Conservation (phyloP, 2,797 vertebrate species). For the Phrynocephalus vlangalii region DNA sequence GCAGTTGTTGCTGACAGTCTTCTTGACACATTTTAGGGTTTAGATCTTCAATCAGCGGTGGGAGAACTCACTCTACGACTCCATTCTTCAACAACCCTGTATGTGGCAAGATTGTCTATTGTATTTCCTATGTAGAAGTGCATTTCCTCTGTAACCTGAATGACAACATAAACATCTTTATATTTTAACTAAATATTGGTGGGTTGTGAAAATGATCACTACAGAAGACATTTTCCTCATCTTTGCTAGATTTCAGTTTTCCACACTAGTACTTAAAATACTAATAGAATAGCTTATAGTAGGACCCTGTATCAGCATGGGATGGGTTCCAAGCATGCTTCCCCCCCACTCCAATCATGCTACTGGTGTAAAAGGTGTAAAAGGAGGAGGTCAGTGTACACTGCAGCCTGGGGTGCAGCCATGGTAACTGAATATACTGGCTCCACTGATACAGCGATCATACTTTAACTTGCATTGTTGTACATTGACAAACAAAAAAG, state of each 20-base stretch:
- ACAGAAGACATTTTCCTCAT: neutral
- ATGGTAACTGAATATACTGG: too few species aligned
- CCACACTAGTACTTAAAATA: neutral
- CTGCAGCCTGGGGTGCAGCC: too few species aligned
- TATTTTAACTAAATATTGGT: conserved; percentile 15
- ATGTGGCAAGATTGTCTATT: neutral
- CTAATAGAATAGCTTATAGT: neutral
- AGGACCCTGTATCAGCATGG: too few species aligned
- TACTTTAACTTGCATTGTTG: neutral
- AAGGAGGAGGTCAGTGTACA: too few species aligned
- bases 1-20: conserved; percentile 6
- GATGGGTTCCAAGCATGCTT: too few species aligned
- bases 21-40: neutral
- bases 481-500: neutral
- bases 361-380: too few species aligned
- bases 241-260: neutral
- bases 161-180: conserved; percentile 14
- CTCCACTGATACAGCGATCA: too few species aligned
- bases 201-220: neutral
- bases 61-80: neutral
- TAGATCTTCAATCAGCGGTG: neutral
- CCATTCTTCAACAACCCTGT: conserved; percentile 3
- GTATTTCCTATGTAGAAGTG: conserved; percentile 20
- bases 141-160: conserved; percentile 19
- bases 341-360: too few species aligned